Base-by-base conservation (phyloP, 35 echinoderm and acorn worm species). In the Strongylocentrotus purpuratus region DNA sequence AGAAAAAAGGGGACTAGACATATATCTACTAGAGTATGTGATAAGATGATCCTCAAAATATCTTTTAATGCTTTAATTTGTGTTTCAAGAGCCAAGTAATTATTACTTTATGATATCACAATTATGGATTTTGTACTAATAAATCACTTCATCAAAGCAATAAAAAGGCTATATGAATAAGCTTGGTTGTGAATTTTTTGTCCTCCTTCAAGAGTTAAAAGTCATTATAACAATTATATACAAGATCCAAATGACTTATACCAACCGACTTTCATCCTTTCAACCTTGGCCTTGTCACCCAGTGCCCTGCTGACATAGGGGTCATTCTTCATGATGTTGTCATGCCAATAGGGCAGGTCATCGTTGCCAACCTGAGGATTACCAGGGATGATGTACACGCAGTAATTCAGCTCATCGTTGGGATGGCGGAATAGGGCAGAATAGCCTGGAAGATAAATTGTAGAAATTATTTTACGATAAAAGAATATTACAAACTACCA, bases 191-290 rank as follows among this genome's bases (percentile, higher is more conserved):
- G 3, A 41, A 1, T 41, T 41, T 3, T 41, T 41, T 41, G 0
- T 41, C 35, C 35, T 1, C 35, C 3, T 41, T 41, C 35, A 41
- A 41, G 35, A 41, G 35, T 41, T 41, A 41, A 41, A 41, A 41
- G 35, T 41, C 35, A 41, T 41, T 41, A 41, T 41, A 41, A 41
- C 0, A 3, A 41, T 3, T 41, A 41, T 41, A 3, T 41, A 41
- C 35, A 41, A 41, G 35, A 41, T 41, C 35, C 3, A 41, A 41
- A 41, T 41, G 3, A 1, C 3, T 41, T 85, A 89, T 93, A 46
- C 94, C 86, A 12, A 95, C 94, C 94, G 3, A 87, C 94, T 95
- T 88, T 87, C 94, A 95, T 95, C 32, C 86, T 87, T 88, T 95
- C 94, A 33, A 95, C 31, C 46, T 95, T 95, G 9, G 86, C 46